Conservation (phyloP, 2,888 invertebrate genomes). For the Saturnia pavonia region DNA sequence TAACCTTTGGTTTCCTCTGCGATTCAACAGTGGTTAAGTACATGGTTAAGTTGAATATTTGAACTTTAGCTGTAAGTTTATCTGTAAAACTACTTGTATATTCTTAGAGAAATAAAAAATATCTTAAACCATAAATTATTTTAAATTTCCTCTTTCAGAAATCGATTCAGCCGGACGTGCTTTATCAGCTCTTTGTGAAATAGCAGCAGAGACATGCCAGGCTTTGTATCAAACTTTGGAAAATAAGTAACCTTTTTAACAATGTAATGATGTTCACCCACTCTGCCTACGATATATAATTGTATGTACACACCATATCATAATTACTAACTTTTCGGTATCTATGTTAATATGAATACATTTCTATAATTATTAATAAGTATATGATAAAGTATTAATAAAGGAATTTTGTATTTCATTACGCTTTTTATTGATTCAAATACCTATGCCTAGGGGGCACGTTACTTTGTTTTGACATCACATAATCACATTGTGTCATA, state of each 20-base stretch:
- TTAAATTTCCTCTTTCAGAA: constrained; percentile 76
- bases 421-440: neutral
- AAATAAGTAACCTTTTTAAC: constrained; percentile 53
- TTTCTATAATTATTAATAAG: neutral
- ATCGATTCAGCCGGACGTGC: constrained; percentile 87
- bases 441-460: no score
- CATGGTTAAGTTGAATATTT: no score
- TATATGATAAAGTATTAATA: no score
- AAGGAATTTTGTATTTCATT: neutral
- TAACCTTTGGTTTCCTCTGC: no score
- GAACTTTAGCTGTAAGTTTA: no score
- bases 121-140: no score
- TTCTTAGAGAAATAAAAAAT: no score
- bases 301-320: neutral
- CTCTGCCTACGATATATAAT: neutral
- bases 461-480: no score
- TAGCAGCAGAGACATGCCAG: constrained; percentile 91
- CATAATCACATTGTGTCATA: no score
- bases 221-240: constrained; percentile 84
- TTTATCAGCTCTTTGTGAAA: constrained; percentile 90
- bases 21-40: no score
- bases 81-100: no score
- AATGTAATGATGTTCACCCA: no score
- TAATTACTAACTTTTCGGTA: neutral
- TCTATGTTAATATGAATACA: neutral